Percentiles rank a stretch among this genome's conserved stretches.
Conservation (phyloP, 2,113 vertebrate genomes). For the Sylvietta virens region DNA sequence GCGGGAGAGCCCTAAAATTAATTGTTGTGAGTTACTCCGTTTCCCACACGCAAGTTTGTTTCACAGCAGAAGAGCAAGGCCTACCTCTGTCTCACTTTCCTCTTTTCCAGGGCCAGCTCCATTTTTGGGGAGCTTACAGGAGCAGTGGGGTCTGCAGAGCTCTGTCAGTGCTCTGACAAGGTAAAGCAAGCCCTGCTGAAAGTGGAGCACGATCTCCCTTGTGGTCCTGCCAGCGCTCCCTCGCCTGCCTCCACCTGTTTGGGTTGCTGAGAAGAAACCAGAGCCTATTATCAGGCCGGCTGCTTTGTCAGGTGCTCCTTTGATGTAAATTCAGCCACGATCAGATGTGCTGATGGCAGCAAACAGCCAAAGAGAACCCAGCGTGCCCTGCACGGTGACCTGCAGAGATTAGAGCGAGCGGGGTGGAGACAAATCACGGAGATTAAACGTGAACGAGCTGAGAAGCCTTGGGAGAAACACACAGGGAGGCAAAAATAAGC, state of each 20-base stretch:
- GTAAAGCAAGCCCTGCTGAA: fast-evolving
- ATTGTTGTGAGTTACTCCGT: not conserved
- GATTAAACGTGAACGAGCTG: not conserved
- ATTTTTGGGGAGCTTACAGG: not conserved
- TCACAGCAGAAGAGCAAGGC: not conserved
- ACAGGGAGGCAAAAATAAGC: not conserved
- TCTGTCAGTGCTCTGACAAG: too few species aligned
- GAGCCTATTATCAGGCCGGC: not conserved
- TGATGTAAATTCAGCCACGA: not conserved
- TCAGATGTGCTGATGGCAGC: slow-evolving; percentile 25
- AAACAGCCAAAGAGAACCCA: not conserved
- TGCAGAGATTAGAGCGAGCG: not conserved
- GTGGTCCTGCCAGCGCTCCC: not conserved
- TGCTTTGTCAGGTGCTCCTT: slow-evolving; percentile 35
- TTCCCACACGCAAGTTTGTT: fast-evolving
- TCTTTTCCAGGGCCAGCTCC: not conserved
- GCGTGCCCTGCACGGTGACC: not conserved
- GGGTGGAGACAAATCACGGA: not conserved
- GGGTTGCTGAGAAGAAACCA: not conserved
- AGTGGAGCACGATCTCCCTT: not conserved
- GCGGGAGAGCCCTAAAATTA: not conserved
- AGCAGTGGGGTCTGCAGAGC: not conserved
- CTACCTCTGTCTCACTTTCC: not conserved
- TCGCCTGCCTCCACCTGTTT: not conserved
- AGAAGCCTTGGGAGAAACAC: not conserved